Evolutionary conservation across 2,797 vertebrate species (phyloP).

Genomic region (Enteromius argenteus): DNA sequence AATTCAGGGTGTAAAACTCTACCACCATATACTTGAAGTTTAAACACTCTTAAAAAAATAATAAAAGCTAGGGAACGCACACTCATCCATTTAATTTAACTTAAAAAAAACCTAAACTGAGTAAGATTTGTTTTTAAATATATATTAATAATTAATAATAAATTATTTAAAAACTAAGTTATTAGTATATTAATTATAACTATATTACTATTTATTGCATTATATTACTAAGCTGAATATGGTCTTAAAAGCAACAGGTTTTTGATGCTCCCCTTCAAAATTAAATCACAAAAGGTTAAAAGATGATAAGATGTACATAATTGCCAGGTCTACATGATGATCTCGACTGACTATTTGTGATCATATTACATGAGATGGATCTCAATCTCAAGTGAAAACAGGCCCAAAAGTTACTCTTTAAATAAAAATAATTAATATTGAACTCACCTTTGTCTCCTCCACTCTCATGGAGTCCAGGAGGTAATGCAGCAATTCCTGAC

Average conservation of each 20-base stretch:
- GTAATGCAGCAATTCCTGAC: conserved; percentile 96
- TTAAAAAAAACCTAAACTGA: not conserved
- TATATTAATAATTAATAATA: not conserved
- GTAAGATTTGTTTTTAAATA: not conserved
- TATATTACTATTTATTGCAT: not conserved
- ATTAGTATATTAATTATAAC: not conserved
- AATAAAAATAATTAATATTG: not conserved
- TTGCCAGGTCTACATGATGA: not conserved
- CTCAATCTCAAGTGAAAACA: not conserved
- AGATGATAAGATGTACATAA: not conserved
- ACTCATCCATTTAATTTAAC: not conserved
- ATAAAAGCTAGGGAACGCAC: not conserved
- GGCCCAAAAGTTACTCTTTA: not conserved
- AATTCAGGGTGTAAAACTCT: not conserved
- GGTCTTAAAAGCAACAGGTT: not conserved
- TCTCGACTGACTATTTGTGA: not conserved
- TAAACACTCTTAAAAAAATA: not conserved
- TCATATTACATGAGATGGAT: not conserved
- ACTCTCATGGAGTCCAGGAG: conserved; percentile 93
- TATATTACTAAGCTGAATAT: not conserved
- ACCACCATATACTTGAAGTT: not conserved
- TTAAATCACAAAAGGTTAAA: not conserved
- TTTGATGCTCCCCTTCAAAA: not conserved
- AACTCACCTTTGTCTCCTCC: conserved; percentile 94
- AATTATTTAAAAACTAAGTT: not conserved